Base-by-base conservation (phyloP, 2,113 vertebrate species). In the Xiphophorus maculatus region DNA sequence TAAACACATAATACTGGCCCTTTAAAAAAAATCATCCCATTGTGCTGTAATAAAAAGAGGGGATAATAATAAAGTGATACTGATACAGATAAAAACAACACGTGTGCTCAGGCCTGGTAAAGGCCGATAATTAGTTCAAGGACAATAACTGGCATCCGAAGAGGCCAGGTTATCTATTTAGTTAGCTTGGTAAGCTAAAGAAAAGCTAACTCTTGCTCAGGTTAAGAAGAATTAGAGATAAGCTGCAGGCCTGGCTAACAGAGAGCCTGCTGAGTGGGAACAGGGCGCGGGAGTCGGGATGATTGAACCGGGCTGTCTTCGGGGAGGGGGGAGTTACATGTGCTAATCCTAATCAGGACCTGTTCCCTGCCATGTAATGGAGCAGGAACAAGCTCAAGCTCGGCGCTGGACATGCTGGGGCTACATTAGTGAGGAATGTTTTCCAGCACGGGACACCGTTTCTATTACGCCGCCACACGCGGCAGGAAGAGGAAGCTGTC, bases 381-480 rank as follows among this genome's bases (percentile, higher is more conserved):
- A 88, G 89, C 63, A 76, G 84, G 86, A 94, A 95, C 93, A 95
- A 93, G 83, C 84, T 83, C 25, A 29, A 84, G 79, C 88, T 82
- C 80, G 67, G 32, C 79, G 62, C 88, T 78, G 92, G 93, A 95
- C 94, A 93, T 37, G 82, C 88, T 80, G 88, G 81, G 80, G 83
- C 89, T 94, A 94, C 94, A 95, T 95, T 94, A 93, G 93, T 79
- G 90, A 93, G 91, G 93, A 94, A 94, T 94, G 95, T 95, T 96
- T 93, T 94, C 83, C 84, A 78, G 90, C 69, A n/a, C 61, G 76
- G 93, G 92, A 95, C 93, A 93, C 80, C 83, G 91, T 93, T 94
- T 93, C 90, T 94, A 89, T 91, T 94, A 95, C 95, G 90, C 88
- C 90, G 14, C 94, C 92, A 92, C 94, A 93, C 93, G 94, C 90